A percentile compares a stretch with the other conserved stretches of the same genome.
Evolutionary conservation across 2,113 vertebrate species (phyloP).

Genomic region (Gymnobelideus leadbeateri): DNA sequence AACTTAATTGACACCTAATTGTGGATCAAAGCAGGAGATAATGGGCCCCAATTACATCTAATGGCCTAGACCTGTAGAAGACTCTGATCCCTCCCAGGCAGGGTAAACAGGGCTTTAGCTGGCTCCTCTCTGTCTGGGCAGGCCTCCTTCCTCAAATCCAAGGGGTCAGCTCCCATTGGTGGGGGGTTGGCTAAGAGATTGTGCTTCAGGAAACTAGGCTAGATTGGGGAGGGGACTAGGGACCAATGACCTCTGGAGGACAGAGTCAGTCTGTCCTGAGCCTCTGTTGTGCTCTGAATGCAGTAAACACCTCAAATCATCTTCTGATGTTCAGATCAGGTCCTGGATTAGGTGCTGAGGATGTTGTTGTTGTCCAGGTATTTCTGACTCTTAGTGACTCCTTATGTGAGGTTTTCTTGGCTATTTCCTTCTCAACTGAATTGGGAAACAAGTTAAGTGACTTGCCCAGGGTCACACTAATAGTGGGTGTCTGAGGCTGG

Average conservation of each 20-base stretch:
- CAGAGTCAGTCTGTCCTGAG: background rate
- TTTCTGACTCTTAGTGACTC: background rate
- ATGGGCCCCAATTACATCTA: conserved; percentile 83
- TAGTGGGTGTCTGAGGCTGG: no score
- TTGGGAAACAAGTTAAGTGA: background rate
- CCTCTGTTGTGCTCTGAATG: background rate
- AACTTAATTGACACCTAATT: conserved; percentile 83
- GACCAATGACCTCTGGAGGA: background rate
- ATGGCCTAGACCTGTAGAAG: conserved; percentile 74
- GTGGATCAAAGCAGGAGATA: conserved; percentile 84
- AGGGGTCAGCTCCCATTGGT: background rate
- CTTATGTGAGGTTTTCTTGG: background rate
- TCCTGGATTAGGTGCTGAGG: background rate
- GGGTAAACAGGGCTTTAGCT: conserved; percentile 62
- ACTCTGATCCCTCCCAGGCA: conserved; percentile 51
- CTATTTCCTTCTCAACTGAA: background rate
- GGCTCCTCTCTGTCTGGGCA: conserved; percentile 82
- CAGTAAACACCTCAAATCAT: no score
- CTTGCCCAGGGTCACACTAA: background rate
- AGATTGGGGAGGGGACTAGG: no score
- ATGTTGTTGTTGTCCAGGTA: background rate
- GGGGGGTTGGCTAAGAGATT: background rate
- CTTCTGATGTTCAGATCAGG: no score
- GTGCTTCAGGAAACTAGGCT: no score
- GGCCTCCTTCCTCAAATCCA: background rate